Evolutionary conservation across 2,888 invertebrate genomes (phyloP).

Genomic region (Thymelicus lineola): DNA sequence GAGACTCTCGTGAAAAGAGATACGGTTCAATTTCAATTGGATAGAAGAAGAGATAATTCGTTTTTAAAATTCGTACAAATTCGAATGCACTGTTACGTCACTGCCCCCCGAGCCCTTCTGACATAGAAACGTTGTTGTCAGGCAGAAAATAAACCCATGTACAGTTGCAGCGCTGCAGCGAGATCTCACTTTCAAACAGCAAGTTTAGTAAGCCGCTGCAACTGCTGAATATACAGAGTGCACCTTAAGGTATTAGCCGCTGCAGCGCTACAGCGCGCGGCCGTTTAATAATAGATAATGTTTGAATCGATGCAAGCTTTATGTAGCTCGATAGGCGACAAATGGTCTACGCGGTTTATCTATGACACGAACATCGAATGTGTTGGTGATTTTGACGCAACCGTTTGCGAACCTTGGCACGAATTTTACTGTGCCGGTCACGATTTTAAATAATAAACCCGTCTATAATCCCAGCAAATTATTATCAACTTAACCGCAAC

Average conservation of each 20-base stretch:
- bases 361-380: conserved; percentile 35
- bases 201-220: conserved; percentile 39
- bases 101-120: conserved; percentile 67
- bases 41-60: conserved; percentile 41
- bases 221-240: conserved; percentile 33
- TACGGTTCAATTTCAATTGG: conserved; percentile 49
- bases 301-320: conserved; percentile 41
- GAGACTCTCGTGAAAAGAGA: conserved; percentile 42
- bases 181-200: conserved; percentile 34
- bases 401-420: conserved; percentile 62
- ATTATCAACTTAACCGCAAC: conserved; percentile 25
- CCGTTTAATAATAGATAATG: conserved; percentile 45
- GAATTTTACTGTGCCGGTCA: conserved; percentile 50
- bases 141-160: conserved; percentile 58
- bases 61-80: conserved; percentile 51
- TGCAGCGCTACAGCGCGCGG: conserved; percentile 40
- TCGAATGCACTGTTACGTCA: conserved; percentile 73
- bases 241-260: conserved; percentile 5
- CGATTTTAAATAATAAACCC: conserved; percentile 47
- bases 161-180: conserved; percentile 38
- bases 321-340: conserved; percentile 54
- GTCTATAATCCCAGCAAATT: conserved; percentile 40
- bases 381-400: conserved; percentile 55
- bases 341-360: conserved; percentile 57
- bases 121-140: conserved; percentile 69